Base-by-base conservation (phyloP, 2,888 invertebrate genomes). In the Mythimna loreyi region DNA sequence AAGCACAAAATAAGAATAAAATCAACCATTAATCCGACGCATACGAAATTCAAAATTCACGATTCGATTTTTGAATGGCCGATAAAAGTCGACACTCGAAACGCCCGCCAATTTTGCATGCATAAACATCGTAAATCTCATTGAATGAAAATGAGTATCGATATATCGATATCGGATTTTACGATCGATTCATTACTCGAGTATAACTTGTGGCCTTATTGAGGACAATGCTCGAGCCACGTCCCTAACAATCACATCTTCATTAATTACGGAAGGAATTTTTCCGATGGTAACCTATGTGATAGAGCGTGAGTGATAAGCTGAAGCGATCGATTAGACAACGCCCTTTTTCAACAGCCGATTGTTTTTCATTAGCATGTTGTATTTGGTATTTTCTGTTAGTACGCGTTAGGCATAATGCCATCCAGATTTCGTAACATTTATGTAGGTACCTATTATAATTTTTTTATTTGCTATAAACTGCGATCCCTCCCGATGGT, bases 91-190 rank as follows among this genome's bases (percentile, higher is more conserved):
- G 94, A 92, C 89, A 93, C 92, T 91, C 87, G 92, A 90, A 87
- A 89, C 92, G 91, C 90, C 89, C 90, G 90, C 91, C 92, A 92
- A 93, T 93, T 93, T 91, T 88, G 90, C 91, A 89, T 91, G 90
- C 92, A 90, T 91, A 93, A 93, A 93, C 93, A 93, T 93, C 93
- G 92, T 94, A 94, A 94, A 94, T 94, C 91, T 92, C 91, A 91
- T 91, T 91, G 88, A 92, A 91, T 92, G 92, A 92, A 92, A 92
- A 91, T 91, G 90, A 90, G 91, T 92, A 93, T 92, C 92, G 93
- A 92, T 91, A 89, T 89, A 87, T 91, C 90, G 92, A 92, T 92
- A 91, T 91, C 88, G 90, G 84, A 85, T 87, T 91, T 91, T 89
- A 92, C 88, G 90, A 91, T 90, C 90, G 89, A 89, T 89, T 89